phyloP scores from a whole-genome alignment of 1,140 invertebrate genomes.

The Drosophila funebris region DNA sequence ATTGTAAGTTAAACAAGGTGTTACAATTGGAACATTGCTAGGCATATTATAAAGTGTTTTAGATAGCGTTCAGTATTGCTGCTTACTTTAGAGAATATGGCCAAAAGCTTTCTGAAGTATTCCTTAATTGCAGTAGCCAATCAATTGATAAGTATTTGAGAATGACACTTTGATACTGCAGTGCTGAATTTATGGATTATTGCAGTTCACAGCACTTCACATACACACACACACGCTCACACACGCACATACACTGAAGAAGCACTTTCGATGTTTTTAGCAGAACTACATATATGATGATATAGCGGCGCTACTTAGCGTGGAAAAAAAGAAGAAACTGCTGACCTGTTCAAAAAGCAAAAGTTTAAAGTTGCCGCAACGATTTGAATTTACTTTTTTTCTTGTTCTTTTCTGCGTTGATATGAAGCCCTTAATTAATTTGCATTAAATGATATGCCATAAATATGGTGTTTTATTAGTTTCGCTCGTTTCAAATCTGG shows the following conservation, averaged over 20 bases:
- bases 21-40: neutral
- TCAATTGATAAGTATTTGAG: neutral
- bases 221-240: conserved; percentile 9
- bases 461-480: conserved; percentile 19
- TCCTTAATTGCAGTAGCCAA: conserved; percentile 1
- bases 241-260: conserved; percentile 1
- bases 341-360: neutral
- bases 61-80: neutral
- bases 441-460: conserved; percentile 23
- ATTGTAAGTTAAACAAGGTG: neutral
- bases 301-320: conserved; percentile 19
- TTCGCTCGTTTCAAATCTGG: conserved; percentile 31
- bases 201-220: conserved; percentile 40
- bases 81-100: neutral
- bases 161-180: conserved; percentile 1
- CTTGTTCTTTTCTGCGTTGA: neutral
- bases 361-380: conserved; percentile 19
- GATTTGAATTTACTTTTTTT: conserved; percentile 4
- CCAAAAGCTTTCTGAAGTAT: neutral
- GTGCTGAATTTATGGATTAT: conserved; percentile 17
- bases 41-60: neutral
- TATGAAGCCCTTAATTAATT: conserved; percentile 28
- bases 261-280: conserved; percentile 28
- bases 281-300: conserved; percentile 10
- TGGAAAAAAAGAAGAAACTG: conserved; percentile 6